Evolutionary conservation across 1,140 invertebrate species (phyloP), one percentile per base, ranked within the genome.

Genomic region (Zaprionus ornatus): DNA sequence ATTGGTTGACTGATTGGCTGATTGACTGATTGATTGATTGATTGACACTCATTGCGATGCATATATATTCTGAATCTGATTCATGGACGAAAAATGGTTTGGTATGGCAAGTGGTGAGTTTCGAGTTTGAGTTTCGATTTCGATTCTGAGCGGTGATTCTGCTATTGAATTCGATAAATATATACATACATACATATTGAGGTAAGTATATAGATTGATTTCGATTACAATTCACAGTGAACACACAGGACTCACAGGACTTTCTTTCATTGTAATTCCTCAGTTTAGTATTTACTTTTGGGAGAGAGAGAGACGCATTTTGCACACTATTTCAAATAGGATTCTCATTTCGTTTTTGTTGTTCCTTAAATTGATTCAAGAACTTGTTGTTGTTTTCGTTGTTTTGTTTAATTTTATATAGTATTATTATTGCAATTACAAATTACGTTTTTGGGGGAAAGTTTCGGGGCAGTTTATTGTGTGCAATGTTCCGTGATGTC

Each of bases 181-280:
- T 37, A 15, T 56, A 27, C 42, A 35, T 35, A 63, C 17, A 32
- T 52, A 17, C 13, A 64, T 54, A 27, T 54, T 52, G 19, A 52
- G 50, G 37, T 13, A 42, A 29, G 29, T 52, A 40, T 59, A 48
- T 37, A 45, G n/a, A 29, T 70, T 70, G 60, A 71, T 37, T 45
- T 45, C 40, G 40, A 45, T 45, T 45, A 45, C n/a, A 45, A 45
- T 45, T 45, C 40, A 57, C 17, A 37, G 29, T 35, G 42, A 50
- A 65, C 75, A 74, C 71, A 77, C 64, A 64, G 27, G 40, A 70
- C 70, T 73, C 63, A 69, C 72, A 74, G 74, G 74, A 76, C 74
- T 76, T 76, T 77, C 65, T 45, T 45, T 74, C 60, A 59, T 63
- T 56, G 23, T 19, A 50, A 57, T 65, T 37, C 69, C 37, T 48